A percentile compares a stretch with the other conserved stretches of the same genome.
Evolutionary conservation across 1,140 invertebrate species (phyloP).

Genomic region (Melipona quadrifasciata): DNA sequence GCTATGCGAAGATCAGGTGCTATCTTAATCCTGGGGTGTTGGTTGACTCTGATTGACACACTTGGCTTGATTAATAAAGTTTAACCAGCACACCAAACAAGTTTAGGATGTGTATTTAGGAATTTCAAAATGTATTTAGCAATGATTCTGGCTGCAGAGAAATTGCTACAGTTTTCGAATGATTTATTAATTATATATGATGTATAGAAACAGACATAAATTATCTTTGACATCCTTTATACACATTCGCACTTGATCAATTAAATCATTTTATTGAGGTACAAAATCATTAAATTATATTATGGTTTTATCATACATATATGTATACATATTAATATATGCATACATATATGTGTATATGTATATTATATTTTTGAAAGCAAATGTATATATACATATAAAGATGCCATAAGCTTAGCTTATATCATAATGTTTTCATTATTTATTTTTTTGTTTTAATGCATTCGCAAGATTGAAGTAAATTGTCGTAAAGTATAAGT

Average conservation of each 20-base stretch:
- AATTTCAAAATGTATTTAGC: constrained; percentile 52
- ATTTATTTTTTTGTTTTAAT: constrained; percentile 77
- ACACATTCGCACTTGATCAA: constrained; percentile 59
- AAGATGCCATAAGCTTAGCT: constrained; percentile 78
- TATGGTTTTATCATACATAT: constrained; percentile 52
- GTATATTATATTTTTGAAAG: constrained; percentile 46
- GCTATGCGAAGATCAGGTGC: constrained; percentile 70
- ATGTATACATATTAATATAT: constrained; percentile 37
- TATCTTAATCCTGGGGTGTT: constrained; percentile 75
- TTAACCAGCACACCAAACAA: constrained; percentile 65
- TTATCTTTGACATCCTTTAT: constrained; percentile 52
- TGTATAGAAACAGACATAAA: constrained; percentile 31
- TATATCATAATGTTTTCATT: constrained; percentile 79
- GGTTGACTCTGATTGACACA: constrained; percentile 76
- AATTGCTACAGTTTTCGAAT: background rate
- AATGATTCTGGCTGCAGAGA: background rate
- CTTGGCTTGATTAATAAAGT: constrained; percentile 72
- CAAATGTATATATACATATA: constrained; percentile 60
- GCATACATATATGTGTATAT: constrained; percentile 12
- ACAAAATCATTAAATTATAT: constrained; percentile 59
- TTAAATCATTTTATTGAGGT: constrained; percentile 53
- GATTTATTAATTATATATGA: background rate
- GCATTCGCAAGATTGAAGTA: constrained; percentile 81
- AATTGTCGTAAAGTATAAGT: constrained; percentile 81
- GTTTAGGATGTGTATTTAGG: constrained; percentile 55